phyloP scores from a whole-genome alignment of 2,888 invertebrate species.

The Adelphocoris suturalis region DNA sequence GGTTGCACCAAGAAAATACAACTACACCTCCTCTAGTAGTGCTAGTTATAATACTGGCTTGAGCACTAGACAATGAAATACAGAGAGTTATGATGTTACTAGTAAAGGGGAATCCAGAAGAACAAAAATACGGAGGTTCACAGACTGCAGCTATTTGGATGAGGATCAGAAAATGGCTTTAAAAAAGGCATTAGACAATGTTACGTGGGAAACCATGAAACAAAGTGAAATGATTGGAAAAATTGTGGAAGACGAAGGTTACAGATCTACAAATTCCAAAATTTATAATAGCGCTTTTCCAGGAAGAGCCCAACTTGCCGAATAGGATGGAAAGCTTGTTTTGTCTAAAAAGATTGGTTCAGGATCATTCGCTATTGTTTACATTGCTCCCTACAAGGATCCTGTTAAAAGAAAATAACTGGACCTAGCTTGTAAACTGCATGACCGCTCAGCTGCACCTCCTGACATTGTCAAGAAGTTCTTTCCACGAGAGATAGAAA shows the following conservation, averaged over 20 bases:
- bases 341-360: slow-evolving; percentile 92
- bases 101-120: slow-evolving; percentile 22
- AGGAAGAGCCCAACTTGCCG: slow-evolving; percentile 90
- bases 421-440: slow-evolving; percentile 92
- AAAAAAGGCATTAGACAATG: too few relatives aligned
- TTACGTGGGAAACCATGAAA: too few relatives aligned
- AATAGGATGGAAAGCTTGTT: slow-evolving; percentile 90
- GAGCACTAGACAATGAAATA: too few relatives aligned
- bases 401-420: too few relatives aligned
- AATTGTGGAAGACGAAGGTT: too few relatives aligned
- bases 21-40: too few relatives aligned
- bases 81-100: not conserved
- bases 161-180: too few relatives aligned
- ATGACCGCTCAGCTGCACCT: slow-evolving; percentile 93
- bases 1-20: not conserved
- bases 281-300: slow-evolving; percentile 78
- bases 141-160: not conserved
- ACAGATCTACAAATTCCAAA: not conserved
- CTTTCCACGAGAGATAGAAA: slow-evolving; percentile 94
- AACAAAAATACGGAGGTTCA: not conserved
- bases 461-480: slow-evolving; percentile 94
- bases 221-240: too few relatives aligned
- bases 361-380: too few relatives aligned
- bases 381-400: too few relatives aligned
- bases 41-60: too few relatives aligned